A percentile compares a stretch with the other conserved stretches of the same genome.
These are phyloP conservation scores for Arrhopalites spinosus DNA, from an alignment of 2,888 invertebrate genomes.

Conservation along the genomic window DNA sequence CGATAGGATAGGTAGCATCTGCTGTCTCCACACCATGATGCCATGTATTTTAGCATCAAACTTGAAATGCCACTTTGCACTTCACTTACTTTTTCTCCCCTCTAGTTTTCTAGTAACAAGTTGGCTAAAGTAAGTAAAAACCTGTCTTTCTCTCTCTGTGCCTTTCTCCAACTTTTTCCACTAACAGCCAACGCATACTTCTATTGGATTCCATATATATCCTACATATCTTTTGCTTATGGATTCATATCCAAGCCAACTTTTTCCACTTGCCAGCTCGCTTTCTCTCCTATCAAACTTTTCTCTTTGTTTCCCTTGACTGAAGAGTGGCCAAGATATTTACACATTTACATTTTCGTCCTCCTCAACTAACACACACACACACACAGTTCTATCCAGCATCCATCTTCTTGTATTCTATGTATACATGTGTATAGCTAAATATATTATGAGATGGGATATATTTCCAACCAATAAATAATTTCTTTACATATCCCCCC, in stretches of 20 bases:
- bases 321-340: neutral
- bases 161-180: neutral
- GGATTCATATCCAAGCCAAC: too few relatives aligned
- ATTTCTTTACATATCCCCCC: neutral
- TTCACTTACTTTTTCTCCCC: conserved; percentile 12
- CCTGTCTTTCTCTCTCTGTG: neutral
- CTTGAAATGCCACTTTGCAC: conserved; percentile 11
- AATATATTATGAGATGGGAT: neutral
- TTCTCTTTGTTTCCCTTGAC: conserved; percentile 1
- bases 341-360: neutral
- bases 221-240: neutral
- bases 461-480: too few relatives aligned
- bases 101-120: neutral
- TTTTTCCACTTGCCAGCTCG: neutral
- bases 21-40: neutral
- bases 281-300: neutral
- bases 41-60: conserved; percentile 4
- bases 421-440: neutral
- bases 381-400: neutral
- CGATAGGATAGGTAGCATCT: neutral
- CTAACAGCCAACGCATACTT: neutral
- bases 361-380: neutral
- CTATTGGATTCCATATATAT: neutral
- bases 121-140: neutral
- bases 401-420: neutral